Base-by-base conservation (phyloP, 1,140 invertebrate genomes). In the Pseudomyrmex cubaensis region DNA sequence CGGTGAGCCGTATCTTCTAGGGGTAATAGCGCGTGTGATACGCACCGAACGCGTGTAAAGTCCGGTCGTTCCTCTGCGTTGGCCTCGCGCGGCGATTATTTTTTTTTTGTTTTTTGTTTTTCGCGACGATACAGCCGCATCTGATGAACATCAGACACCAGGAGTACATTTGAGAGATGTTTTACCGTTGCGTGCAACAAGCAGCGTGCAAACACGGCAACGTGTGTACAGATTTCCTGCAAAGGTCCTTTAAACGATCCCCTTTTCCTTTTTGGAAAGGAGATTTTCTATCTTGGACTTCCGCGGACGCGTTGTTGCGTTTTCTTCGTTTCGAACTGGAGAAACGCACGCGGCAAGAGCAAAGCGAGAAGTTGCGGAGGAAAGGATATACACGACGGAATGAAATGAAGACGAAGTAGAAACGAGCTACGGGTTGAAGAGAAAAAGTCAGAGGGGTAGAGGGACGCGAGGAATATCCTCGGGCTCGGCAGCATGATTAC, bases 401-500 rank as follows among this genome's bases (percentile, higher is more conserved):
- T 66, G 76, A 83, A 75, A 78, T 57, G 74, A 69, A 77, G 20
- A 77, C 73, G 63, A 83, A 83, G 74, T 59, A 67, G 61, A 77
- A 35, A 64, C 57, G 50, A 56, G 66, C 9, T 25, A 64, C 22
- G 50, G 78, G 72, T 63, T 72, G 75, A 85, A 82, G 59, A 70
- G 78, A 54, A 56, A 61, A 66, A 66, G 75, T 82, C 87, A 52
- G 35, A 25, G 70, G 66, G 59, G 20, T 44, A 50, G 56, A 57
- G n/a, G 56, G 83, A 80, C 84, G 80, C 78, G 84, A 78, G 85
- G 88, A 83, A 67, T 83, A 85, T 87, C 91, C 87, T 66, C 82
- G 77, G 91, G 88, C 86, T 86, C 87, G 59, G 88, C 87, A 89
- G 85, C 89, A 88, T 91, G 93, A 94, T 93, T 93, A 93, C 90